Base-by-base conservation (phyloP, 2,888 invertebrate species). In the Drymonia ruficornis region DNA sequence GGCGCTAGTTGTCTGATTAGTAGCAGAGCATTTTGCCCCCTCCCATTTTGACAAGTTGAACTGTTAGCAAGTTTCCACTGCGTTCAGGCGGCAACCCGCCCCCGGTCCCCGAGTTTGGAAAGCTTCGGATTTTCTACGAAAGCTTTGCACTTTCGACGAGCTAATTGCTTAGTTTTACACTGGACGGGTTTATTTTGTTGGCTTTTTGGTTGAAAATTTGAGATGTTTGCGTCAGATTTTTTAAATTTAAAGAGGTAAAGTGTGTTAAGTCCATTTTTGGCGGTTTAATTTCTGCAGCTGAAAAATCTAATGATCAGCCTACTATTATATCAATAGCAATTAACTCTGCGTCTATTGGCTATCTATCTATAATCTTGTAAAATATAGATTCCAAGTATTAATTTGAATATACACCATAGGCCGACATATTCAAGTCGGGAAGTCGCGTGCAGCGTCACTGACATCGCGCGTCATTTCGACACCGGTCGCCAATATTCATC, bases 61-160 rank as follows among this genome's bases (percentile, higher is more conserved):
- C 29, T 29, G 69, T 70, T 78, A 75, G 69, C 58, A 75, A 77
- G 73, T 80, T 79, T 76, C 68, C 74, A 72, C 72, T 72, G 76
- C 74, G 73, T 80, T 77, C 65, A 75, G 70, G 74, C 82, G 82
- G 82, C 81, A 81, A 72, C 68, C 69, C 78, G 83, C 77, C 83
- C 71, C 70, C 65, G 78, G 65, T 67, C 75, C 74, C 71, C 73
- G 71, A 79, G 65, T 69, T 76, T 75, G 74, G 70, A 73, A 77
- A 78, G 76, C 76, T 72, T 71, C 11, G 73, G 76, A 80, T 83
- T 80, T 78, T 76, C 76, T 73, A 70, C 71, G 69, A 74, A 75
- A 81, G 75, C 72, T 70, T 63, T 63, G 67, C 70, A 73, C 72
- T 78, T 81, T 77, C 70, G 70, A 74, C 72, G 70, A 70, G 73